phyloP scores from a whole-genome alignment of 2,888 invertebrate species.

The Orthosia gracilis region DNA sequence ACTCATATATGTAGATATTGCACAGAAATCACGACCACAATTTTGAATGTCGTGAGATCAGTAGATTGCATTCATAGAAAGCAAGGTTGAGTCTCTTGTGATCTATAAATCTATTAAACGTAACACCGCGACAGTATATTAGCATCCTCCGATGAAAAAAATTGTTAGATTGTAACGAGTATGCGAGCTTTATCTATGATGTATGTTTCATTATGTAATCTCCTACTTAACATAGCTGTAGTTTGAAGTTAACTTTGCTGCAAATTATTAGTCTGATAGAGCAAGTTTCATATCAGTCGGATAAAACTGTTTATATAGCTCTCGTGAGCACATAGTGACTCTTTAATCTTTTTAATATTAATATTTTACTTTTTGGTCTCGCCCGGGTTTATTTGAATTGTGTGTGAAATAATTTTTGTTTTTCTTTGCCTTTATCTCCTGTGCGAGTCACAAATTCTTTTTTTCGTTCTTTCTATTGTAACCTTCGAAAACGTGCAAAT shows the following conservation, averaged over 20 bases:
- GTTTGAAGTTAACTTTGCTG: constrained; percentile 9
- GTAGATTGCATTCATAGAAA: too few species aligned
- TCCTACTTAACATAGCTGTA: constrained; percentile 11
- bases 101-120: too few species aligned
- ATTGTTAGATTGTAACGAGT: neutral
- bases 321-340: constrained; percentile 23
- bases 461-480: neutral
- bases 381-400: too few species aligned
- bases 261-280: constrained; percentile 33
- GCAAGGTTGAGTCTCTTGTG: too few species aligned
- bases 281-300: constrained; percentile 38
- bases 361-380: neutral
- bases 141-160: neutral
- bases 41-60: too few species aligned
- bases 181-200: constrained; percentile 9
- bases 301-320: constrained; percentile 48
- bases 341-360: constrained; percentile 31
- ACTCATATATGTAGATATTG: too few species aligned
- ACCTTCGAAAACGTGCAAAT: neutral
- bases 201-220: constrained; percentile 2
- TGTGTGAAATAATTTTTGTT: too few species aligned
- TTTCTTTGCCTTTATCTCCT: too few species aligned
- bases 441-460: too few species aligned
- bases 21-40: too few species aligned
- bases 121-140: neutral